A percentile compares a stretch with the other conserved stretches of the same genome.
These are phyloP conservation scores for Manis crassicaudata DNA, from an alignment of 2,797 vertebrate genomes.

Conservation along the genomic window DNA sequence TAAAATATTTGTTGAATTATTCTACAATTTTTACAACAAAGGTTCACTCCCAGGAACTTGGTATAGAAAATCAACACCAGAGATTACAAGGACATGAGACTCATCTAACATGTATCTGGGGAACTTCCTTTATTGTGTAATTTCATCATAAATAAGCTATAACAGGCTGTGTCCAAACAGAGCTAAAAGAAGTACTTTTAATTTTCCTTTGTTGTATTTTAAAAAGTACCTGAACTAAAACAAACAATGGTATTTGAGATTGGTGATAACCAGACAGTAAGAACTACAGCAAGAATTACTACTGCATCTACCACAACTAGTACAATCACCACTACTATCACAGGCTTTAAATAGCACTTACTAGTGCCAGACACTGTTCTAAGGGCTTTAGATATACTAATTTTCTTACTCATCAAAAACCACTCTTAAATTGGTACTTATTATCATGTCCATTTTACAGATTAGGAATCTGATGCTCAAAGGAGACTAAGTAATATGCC, in stretches of 20 bases:
- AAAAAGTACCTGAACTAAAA: neutral
- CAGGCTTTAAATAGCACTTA: neutral
- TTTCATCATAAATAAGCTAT: slow-evolving; percentile 2
- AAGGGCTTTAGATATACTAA: neutral
- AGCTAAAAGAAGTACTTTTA: slow-evolving; percentile 9
- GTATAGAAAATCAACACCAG: slow-evolving; percentile 42
- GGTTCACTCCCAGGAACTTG: slow-evolving; percentile 7
- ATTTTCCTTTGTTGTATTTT: neutral
- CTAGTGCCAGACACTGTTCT: neutral
- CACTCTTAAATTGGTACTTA: neutral
- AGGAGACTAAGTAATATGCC: neutral
- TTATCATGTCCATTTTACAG: slow-evolving; percentile 3
- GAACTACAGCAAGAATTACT: neutral
- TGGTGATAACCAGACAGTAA: neutral
- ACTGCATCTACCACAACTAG: neutral
- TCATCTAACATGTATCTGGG: neutral
- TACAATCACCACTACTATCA: neutral
- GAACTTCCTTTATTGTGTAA: neutral
- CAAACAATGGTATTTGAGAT: neutral
- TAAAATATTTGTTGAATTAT: slow-evolving; percentile 17
- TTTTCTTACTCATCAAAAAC: neutral
- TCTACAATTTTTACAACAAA: slow-evolving; percentile 35
- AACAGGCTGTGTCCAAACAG: neutral
- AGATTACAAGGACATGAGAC: slow-evolving; percentile 10
- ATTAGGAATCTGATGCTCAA: neutral